Evolutionary conservation across 2,797 vertebrate species (phyloP), one percentile per base, ranked within the genome.

Genomic region (Phyllotis vaccarum): DNA sequence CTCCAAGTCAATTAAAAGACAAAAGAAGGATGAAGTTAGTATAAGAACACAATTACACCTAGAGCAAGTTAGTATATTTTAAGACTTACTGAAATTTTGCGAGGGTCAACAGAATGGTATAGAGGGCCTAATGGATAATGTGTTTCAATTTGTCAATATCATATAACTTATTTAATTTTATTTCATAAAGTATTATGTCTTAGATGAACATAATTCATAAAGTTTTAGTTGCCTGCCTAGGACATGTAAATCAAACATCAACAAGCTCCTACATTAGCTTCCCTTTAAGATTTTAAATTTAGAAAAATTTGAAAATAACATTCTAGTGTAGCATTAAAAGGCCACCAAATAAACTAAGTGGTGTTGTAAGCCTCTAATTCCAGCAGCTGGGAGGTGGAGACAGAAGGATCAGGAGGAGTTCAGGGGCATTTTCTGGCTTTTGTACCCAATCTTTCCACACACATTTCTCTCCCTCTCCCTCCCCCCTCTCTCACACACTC

Each of bases 1-100:
- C 31, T 91, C 80, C 58, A 88, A 56, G 56, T 86, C 52, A 86
- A 34, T 89, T 91, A 37, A 78, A 81, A 56, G 85, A 86, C 16
- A 68, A 91, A 46, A 85, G 43, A 54, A 86, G 58, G n/a, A 49
- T 56, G 43, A 86, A 27, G 24, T 37, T 49, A 86, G 64, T 68
- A 21, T 58, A 76, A 80, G n/a, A 49, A 49, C 46, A 80, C 70
- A 80, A 10, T 31, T 40, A 70, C 12, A 62, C 40, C 6, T 85
- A 62, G 2, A 88, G 64, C 60, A 80, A 49, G 52, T 49, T 34
- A 81, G n/a, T 54, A 22, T 64, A 7, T 86, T 89, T 87, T 70
- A 62, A 86, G 46, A 66, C 40, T 95, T 64, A 31, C 40, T 80
- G 21, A 80, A 66, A 9, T 90, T 52, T 66, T 31, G 74, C 19